Base-by-base conservation (phyloP, 2,113 vertebrate genomes). In the Gymnocephalus cernua region DNA sequence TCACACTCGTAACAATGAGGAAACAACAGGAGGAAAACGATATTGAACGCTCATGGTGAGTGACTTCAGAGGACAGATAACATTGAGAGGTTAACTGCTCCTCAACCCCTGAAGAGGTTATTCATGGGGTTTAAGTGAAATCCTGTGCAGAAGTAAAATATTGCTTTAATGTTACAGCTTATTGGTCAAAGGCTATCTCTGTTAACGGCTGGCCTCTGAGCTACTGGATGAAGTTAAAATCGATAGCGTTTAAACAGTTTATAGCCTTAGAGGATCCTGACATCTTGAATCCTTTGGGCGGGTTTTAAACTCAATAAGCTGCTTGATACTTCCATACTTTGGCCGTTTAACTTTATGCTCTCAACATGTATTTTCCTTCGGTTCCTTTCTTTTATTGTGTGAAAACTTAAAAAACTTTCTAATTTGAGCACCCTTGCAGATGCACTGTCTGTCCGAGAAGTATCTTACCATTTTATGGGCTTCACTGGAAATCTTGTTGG, bases 401-500 rank as follows among this genome's bases (percentile, higher is more conserved):
- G 12, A 27, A 69, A 35, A 14, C 2, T 21, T 16, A 32, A 62
- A 32, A 62, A 53, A 80, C 32, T 16, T 10, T 45, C 4, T 16
- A 21, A n/a, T 63, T 25, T 21, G 4, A 56, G 7, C 2, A 38
- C 25, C 54, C 25, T 66, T 68, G 16, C 19, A 66, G 12, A 48
- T 35, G 19, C 19, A 51, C 16, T 16, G 29, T 73, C 21, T 16
- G 11, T 19, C 63, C 7, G 11, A 75, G 14, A 27, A 56, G 12
- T 25, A 32, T 62, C 73, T 95, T 92, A 99, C 98, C 97, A 98
- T 96, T 94, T 96, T 97, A 92, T 99, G 98, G 79, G 98, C 98
- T 86, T 99, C 97, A 5, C 98, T 99, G 94, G 98, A 99, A 90
- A 99, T 93, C 87, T 94, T 95, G 92, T 99, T 99, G 83, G 98